Evolutionary conservation across 2,888 invertebrate genomes (phyloP).

Genomic region (Pediacus dermestoides): DNA sequence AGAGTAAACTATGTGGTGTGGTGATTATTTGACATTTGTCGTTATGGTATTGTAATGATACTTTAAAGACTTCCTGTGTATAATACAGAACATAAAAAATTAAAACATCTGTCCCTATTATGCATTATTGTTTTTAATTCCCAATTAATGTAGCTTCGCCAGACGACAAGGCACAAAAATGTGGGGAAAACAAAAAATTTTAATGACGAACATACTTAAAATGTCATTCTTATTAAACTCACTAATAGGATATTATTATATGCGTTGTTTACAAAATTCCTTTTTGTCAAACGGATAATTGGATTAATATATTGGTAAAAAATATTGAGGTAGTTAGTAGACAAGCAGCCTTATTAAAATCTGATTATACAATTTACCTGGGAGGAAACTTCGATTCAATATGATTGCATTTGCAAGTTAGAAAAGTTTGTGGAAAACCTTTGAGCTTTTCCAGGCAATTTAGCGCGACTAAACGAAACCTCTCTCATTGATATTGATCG

Average conservation of each 20-base stretch:
- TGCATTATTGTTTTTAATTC: slow-evolving; percentile 14
- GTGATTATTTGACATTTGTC: too few species aligned
- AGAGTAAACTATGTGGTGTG: too few species aligned
- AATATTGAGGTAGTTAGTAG: too few species aligned
- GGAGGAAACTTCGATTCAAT: too few species aligned
- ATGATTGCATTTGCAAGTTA: neutral
- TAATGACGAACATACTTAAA: slow-evolving; percentile 14
- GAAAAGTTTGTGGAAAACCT: slow-evolving; percentile 1
- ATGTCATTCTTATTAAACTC: slow-evolving; percentile 10
- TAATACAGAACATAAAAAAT: slow-evolving; percentile 13
- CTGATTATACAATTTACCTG: too few species aligned
- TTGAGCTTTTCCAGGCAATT: slow-evolving; percentile 3
- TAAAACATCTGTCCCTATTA: slow-evolving; percentile 16
- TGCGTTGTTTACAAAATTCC: slow-evolving; percentile 6
- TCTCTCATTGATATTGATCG: slow-evolving; percentile 12
- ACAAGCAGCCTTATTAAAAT: too few species aligned
- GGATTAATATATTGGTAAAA: neutral
- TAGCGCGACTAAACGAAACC: slow-evolving; percentile 1
- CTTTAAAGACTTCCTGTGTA: slow-evolving; percentile 17
- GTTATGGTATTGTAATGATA: slow-evolving; percentile 11
- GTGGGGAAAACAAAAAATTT: slow-evolving; percentile 10
- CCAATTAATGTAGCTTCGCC: slow-evolving; percentile 13
- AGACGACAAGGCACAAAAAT: slow-evolving; percentile 15
- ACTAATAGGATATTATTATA: slow-evolving; percentile 6
- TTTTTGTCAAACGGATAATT: too few species aligned